Evolutionary conservation across 2,888 invertebrate species (phyloP).

Genomic region (Cylloceria caligata): DNA sequence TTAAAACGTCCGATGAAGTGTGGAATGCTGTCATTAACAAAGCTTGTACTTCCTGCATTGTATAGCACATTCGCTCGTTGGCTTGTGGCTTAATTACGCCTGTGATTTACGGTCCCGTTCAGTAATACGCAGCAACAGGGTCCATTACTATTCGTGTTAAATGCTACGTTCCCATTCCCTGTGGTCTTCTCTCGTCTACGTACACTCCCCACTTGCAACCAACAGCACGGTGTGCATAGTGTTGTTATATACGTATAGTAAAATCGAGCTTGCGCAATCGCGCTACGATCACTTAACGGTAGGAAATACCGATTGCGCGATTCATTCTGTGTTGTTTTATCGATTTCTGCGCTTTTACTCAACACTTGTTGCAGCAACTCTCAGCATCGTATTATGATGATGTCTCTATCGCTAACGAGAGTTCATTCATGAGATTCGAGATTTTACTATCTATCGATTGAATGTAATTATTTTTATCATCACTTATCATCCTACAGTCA

Average conservation of each 20-base stretch:
- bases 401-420: background rate
- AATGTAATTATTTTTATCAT: background rate
- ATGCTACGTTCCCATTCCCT: conserved; percentile 21
- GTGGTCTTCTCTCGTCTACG: conserved; percentile 43
- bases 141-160: conserved; percentile 47
- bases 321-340: background rate
- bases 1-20: conserved; percentile 24
- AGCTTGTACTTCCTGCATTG: background rate
- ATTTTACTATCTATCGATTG: background rate
- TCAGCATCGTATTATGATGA: background rate
- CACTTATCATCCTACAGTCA: background rate
- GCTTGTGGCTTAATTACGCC: conserved; percentile 51
- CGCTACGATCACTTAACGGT: background rate
- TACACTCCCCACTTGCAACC: conserved; percentile 13
- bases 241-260: conserved; percentile 5
- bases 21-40: conserved; percentile 17
- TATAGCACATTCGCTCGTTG: conserved; percentile 7
- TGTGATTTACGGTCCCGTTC: conserved; percentile 52
- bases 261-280: background rate
- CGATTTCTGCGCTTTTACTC: background rate
- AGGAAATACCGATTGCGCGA: conserved; percentile 9
- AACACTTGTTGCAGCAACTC: background rate
- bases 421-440: background rate
- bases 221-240: conserved; percentile 8
- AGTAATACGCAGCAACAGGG: conserved; percentile 51